phyloP scores from a whole-genome alignment of 2,797 vertebrate genomes.

The Manis javanica region DNA sequence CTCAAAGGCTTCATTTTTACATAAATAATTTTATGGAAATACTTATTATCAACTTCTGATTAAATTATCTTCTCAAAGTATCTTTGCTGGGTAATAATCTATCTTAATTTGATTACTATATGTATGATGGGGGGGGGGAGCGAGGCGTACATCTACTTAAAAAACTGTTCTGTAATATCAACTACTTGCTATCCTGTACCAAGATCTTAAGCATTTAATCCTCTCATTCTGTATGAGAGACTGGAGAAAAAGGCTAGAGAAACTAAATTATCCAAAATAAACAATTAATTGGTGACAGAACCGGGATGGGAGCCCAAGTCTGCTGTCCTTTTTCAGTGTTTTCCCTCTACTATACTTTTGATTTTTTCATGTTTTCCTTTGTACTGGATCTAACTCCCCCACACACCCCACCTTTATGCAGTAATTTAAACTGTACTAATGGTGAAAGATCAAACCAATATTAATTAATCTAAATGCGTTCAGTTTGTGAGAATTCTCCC shows the following conservation, averaged over 20 bases:
- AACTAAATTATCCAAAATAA: slow-evolving; percentile 10
- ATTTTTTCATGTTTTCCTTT: background rate
- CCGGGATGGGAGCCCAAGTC: background rate
- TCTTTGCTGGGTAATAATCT: slow-evolving; percentile 25
- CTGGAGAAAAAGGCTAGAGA: slow-evolving; percentile 21
- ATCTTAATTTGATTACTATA: slow-evolving; percentile 14
- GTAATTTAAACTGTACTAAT: slow-evolving; percentile 9
- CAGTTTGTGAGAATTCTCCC: background rate
- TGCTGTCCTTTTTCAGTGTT: background rate
- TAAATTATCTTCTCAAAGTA: slow-evolving; percentile 53
- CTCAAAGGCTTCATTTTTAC: slow-evolving; percentile 34
- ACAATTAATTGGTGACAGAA: background rate
- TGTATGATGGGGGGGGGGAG: background rate
- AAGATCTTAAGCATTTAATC: background rate
- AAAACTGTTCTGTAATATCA: slow-evolving; percentile 45
- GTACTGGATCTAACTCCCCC: background rate
- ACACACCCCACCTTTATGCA: background rate
- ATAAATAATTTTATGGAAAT: slow-evolving; percentile 40
- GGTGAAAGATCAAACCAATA: background rate
- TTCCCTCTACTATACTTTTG: background rate
- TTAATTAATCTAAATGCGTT: background rate
- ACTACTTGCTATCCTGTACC: background rate
- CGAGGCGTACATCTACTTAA: background rate
- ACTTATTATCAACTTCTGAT: background rate
- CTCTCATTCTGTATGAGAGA: background rate